Base-by-base conservation (phyloP, 2,113 vertebrate genomes). In the Trematomus loennbergii region DNA sequence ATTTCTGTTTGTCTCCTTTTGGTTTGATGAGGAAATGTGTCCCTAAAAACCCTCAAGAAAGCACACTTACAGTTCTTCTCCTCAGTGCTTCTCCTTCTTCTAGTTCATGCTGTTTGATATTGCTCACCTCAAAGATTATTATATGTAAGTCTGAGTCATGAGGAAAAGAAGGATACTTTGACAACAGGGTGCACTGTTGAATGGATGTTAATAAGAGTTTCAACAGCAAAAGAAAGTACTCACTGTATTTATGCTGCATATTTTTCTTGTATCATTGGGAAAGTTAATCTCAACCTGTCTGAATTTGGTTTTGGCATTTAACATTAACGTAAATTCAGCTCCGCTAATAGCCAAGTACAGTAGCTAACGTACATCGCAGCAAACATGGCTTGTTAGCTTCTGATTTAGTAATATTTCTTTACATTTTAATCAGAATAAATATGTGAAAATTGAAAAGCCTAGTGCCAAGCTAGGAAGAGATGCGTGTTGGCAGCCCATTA, bases 1-100 rank as follows among this genome's bases (percentile, higher is more conserved):
- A 90, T 90, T 92, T 90, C 84, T 87, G 87, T 88, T 81, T 80
- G 81, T 88, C 81, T 91, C 87, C 29, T 63, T 52, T 77, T 89
- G 82, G 46, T 89, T 72, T 76, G 85, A 88, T 81, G 87, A 81
- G 67, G 68, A 83, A 88, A 86, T 63, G 71, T 78, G 85, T 75
- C 70, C 76, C 68, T 64, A 78, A 87, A 89, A 36, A 88, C 78
- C 73, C 55, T 50, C 15, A 4, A 7, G 4, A 40, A 62, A 18
- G 20, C 40, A 13, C 60, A 15, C 61, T 18, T 57, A 18, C 59
- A 53, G 36, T 7, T 25, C 29, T 43, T 17, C 48, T 61, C 36
- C 58, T 60, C 2, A 8, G 58, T 49, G 5, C 52, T 53, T 53
- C n/a, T 54, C 9, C 50, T 50, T 54, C 7, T 10, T 54, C 12